Evolutionary conservation across 2,797 vertebrate genomes (phyloP).

Genomic region (Alca torda): DNA sequence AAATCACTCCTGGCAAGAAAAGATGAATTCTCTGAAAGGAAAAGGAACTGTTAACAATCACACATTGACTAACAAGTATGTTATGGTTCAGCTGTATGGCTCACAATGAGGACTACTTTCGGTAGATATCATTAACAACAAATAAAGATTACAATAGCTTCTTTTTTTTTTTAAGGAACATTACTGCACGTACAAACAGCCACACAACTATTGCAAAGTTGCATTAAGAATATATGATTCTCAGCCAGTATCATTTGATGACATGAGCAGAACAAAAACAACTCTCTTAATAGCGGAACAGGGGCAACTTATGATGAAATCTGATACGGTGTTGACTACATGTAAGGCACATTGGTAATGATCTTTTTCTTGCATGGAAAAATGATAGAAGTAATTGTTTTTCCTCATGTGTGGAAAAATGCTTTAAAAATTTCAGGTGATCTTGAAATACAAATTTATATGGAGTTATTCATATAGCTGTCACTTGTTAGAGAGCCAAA

Average conservation of each 20-base stretch:
- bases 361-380: background rate
- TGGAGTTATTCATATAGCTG: background rate
- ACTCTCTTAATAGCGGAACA: background rate
- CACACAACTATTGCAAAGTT: background rate
- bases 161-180: background rate
- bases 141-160: background rate
- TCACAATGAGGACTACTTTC: background rate
- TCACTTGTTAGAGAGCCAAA: background rate
- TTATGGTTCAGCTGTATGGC: background rate
- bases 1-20: background rate
- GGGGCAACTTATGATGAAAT: background rate
- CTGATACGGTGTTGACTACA: background rate
- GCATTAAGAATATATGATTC: background rate
- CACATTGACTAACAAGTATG: background rate
- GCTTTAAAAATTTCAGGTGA: background rate
- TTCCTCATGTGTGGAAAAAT: background rate
- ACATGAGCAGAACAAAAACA: background rate
- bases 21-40: background rate
- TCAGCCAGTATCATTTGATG: background rate
- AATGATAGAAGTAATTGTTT: background rate
- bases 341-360: background rate
- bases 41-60: background rate
- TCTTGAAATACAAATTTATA: background rate
- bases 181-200: rapidly evolving
- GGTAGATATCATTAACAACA: background rate